Conservation (phyloP, 2,888 invertebrate species). For the Spodoptera picta region DNA sequence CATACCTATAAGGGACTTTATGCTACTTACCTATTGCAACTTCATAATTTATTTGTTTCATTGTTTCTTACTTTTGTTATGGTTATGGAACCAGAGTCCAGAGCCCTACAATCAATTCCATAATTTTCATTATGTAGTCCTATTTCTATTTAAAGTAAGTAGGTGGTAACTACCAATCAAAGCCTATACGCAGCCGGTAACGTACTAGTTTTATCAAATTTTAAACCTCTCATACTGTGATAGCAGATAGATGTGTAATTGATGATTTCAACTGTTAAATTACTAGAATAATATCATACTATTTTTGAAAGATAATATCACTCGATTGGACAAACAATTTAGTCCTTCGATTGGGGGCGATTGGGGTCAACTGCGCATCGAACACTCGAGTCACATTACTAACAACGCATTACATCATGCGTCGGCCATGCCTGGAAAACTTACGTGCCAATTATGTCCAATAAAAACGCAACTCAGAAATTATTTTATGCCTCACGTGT, state of each 20-base stretch:
- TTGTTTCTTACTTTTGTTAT: no score
- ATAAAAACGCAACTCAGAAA: constrained; percentile 52
- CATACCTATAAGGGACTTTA: no score
- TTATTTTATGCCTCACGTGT: constrained; percentile 46
- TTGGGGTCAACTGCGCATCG: constrained; percentile 85
- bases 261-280: constrained; percentile 20
- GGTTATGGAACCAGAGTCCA: no score
- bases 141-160: no score
- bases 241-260: not conserved
- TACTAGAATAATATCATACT: constrained; percentile 28
- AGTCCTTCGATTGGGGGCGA: constrained; percentile 87
- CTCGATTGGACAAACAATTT: constrained; percentile 83
- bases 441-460: constrained; percentile 73
- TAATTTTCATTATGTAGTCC: no score
- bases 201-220: not conserved
- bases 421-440: constrained; percentile 69
- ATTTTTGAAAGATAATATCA: constrained; percentile 59
- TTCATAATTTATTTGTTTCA: no score
- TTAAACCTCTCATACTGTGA: not conserved
- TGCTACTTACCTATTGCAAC: no score
- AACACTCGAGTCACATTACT: constrained; percentile 74
- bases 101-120: no score
- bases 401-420: constrained; percentile 77
- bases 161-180: no score
- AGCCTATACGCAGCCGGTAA: no score